These are phyloP conservation scores for Phrynocephalus forsythii DNA, from an alignment of 2,797 vertebrate genomes.

Conservation along the genomic window DNA sequence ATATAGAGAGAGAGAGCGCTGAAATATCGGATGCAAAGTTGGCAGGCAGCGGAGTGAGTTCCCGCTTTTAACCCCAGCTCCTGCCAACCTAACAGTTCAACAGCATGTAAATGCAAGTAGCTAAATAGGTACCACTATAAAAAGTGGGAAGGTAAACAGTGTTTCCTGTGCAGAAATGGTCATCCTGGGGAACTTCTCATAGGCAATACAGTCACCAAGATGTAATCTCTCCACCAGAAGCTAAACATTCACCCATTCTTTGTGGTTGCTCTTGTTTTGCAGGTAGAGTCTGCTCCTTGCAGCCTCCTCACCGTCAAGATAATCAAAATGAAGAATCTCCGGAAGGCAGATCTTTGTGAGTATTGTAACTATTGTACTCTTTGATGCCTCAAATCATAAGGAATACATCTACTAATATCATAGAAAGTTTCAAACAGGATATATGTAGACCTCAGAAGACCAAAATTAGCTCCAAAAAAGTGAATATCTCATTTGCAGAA, in stretches of 20 bases:
- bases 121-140: no score
- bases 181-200: not conserved
- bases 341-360: slow-evolving; percentile 74
- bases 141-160: no score
- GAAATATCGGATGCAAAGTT: no score
- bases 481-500: not conserved
- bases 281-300: slow-evolving; percentile 68
- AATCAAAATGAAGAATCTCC: slow-evolving; percentile 74
- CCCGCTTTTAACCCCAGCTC: no score
- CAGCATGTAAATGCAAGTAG: no score
- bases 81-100: no score
- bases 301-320: slow-evolving; percentile 71
- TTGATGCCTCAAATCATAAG: not conserved
- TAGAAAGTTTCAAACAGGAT: not conserved
- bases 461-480: not conserved
- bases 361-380: slow-evolving; percentile 37
- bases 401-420: not conserved
- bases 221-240: not conserved
- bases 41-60: no score
- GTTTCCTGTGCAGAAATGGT: not conserved
- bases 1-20: no score
- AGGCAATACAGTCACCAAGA: not conserved
- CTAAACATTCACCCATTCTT: not conserved
- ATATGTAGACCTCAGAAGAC: not conserved
- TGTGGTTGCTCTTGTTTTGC: slow-evolving; percentile 36